A percentile compares a stretch with the other conserved stretches of the same genome.
Conservation (phyloP, 2,113 vertebrate genomes). For the Nettapus auritus region DNA sequence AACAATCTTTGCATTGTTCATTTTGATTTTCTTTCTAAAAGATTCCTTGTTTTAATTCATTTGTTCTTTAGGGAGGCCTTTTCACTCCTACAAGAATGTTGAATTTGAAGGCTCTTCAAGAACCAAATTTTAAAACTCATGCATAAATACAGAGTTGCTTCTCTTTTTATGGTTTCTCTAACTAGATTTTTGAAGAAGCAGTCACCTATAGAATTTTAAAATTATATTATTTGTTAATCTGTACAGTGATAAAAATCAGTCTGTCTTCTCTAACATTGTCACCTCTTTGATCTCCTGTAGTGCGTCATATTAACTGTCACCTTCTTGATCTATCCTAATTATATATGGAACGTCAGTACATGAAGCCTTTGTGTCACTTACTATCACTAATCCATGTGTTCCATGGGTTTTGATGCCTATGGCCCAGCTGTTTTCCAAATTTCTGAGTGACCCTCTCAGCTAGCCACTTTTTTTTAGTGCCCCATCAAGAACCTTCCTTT, state of each 20-base stretch:
- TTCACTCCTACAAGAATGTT: background rate
- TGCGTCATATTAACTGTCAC: background rate
- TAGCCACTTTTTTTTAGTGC: background rate
- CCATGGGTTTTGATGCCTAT: background rate
- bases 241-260: background rate
- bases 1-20: background rate
- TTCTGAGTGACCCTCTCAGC: background rate
- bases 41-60: background rate
- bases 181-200: conserved; percentile 27
- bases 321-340: conserved; percentile 39
- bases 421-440: background rate
- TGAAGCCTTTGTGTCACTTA: background rate
- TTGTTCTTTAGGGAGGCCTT: background rate
- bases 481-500: background rate
- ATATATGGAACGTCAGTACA: background rate
- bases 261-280: conserved; percentile 12
- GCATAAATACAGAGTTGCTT: conserved; percentile 6
- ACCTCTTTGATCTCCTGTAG: conserved; percentile 34
- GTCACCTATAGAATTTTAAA: conserved; percentile 7
- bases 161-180: background rate
- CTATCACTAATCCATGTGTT: background rate
- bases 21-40: background rate
- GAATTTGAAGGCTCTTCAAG: background rate
- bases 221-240: conserved; percentile 22
- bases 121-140: background rate